phyloP scores from a whole-genome alignment of 2,113 vertebrate genomes.

The Pseudorasbora parva region DNA sequence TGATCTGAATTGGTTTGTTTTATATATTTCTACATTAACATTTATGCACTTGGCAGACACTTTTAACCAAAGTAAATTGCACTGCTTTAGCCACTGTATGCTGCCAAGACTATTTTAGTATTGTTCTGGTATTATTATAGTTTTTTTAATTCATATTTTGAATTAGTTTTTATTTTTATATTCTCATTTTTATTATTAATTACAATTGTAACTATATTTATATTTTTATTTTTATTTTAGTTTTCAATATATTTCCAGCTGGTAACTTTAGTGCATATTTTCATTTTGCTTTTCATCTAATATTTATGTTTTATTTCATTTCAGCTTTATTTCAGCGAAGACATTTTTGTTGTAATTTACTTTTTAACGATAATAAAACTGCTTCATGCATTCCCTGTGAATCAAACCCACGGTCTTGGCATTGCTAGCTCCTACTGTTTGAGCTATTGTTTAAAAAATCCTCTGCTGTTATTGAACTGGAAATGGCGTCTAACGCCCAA shows the following conservation, averaged over 20 bases:
- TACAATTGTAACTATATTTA: neutral
- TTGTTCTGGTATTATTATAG: neutral
- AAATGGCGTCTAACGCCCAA: neutral
- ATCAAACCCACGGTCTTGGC: neutral
- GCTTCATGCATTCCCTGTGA: neutral
- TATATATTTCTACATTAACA: neutral
- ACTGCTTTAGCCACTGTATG: neutral
- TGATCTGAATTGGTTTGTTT: neutral
- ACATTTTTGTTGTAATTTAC: too few relatives aligned
- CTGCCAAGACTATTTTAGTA: neutral
- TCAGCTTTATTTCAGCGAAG: too few relatives aligned
- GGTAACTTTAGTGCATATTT: neutral
- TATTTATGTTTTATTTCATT: neutral
- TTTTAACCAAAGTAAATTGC: neutral
- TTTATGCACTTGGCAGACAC: neutral
- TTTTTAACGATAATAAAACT: neutral
- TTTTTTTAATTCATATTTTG: neutral
- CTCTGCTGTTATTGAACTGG: neutral
- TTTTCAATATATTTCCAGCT: neutral
- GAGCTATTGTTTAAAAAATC: neutral
- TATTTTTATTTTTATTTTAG: neutral
- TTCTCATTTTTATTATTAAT: neutral
- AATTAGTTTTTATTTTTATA: neutral
- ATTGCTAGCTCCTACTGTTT: neutral
- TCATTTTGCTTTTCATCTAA: neutral